Conservation (phyloP, 2,113 vertebrate genomes). For the Thryonomys swinderianus region DNA sequence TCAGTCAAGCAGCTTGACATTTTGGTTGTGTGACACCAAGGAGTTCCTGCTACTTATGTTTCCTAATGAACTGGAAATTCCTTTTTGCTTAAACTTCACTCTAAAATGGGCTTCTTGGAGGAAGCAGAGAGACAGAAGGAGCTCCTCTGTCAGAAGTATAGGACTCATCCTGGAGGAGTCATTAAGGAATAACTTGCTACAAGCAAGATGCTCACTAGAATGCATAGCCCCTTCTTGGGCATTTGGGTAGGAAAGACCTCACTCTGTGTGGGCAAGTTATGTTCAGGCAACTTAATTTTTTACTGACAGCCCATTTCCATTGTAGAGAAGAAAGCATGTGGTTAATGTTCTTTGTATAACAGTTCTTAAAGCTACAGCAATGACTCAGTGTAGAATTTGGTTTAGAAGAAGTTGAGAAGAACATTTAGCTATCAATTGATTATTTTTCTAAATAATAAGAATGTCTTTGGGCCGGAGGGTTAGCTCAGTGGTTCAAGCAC, state of each 20-base stretch:
- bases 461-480: background rate
- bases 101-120: background rate
- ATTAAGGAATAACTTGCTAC: background rate
- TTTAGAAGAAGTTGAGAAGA: slow-evolving; percentile 9
- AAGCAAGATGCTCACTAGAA: background rate
- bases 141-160: background rate
- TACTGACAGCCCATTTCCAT: background rate
- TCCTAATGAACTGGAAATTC: background rate
- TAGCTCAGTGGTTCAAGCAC: no score
- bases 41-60: background rate
- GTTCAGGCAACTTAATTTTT: background rate
- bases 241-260: background rate
- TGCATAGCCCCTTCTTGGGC: fast-evolving
- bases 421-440: background rate
- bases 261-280: background rate
- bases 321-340: background rate
- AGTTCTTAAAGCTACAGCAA: background rate
- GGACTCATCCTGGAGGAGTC: background rate
- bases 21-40: background rate
- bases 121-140: background rate
- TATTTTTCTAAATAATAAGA: background rate
- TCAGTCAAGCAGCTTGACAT: background rate
- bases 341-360: background rate
- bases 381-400: background rate
- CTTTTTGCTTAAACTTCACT: background rate